These are phyloP conservation scores for Ceyx margarethae DNA, from an alignment of 2,113 vertebrate species.

Conservation along the genomic window DNA sequence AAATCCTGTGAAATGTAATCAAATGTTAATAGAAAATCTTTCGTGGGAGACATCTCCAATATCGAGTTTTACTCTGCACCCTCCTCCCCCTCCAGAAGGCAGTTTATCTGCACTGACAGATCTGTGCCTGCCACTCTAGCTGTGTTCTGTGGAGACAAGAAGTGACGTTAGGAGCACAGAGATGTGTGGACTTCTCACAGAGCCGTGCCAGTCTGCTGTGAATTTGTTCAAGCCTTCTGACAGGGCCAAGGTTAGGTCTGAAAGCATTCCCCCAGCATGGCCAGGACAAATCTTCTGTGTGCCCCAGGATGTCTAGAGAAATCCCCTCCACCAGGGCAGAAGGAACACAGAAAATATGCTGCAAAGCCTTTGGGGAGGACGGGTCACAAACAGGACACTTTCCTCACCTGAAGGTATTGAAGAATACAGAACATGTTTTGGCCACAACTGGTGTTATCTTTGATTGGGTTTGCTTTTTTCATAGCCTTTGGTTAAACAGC, in stretches of 20 bases:
- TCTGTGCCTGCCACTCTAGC: not conserved
- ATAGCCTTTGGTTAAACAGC: not conserved
- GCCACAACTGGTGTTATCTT: not conserved
- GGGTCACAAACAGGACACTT: not conserved
- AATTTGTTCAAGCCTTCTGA: not conserved
- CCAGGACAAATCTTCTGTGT: too few relatives aligned
- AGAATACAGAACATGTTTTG: not conserved
- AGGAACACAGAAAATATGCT: not conserved
- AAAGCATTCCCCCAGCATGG: not conserved
- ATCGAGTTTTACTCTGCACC: not conserved
- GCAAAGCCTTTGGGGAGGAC: not conserved
- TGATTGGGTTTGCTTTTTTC: slow-evolving; percentile 34
- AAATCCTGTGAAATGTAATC: slow-evolving; percentile 60
- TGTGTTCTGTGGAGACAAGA: not conserved
- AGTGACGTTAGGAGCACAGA: not conserved
- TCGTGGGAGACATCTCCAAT: slow-evolving; percentile 2
- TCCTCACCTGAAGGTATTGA: not conserved
- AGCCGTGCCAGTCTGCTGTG: not conserved
- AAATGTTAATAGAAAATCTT: slow-evolving; percentile 45
- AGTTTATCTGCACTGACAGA: not conserved
- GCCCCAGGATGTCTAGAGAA: not conserved
- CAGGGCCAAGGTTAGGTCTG: not conserved
- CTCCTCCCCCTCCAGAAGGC: not conserved
- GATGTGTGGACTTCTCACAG: not conserved
- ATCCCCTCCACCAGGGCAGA: not conserved